Base-by-base conservation (phyloP, 2,888 invertebrate species). In the Cistogaster globosa region DNA sequence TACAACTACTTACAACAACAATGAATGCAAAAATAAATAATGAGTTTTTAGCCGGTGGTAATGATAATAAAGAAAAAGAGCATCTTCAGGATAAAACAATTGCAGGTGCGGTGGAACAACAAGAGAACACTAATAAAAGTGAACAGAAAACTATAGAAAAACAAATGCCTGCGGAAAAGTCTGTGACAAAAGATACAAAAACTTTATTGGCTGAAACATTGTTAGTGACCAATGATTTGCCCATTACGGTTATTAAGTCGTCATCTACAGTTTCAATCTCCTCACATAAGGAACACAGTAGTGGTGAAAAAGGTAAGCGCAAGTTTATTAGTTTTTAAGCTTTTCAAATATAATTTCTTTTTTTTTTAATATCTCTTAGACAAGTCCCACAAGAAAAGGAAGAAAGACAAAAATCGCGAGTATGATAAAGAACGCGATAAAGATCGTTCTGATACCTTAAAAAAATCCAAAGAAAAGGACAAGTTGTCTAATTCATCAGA, bases 301-400 rank as follows among this genome's bases (percentile, higher is more conserved):
- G 62, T 53, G 82, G 62, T 45, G 87, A 86, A 38, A 87, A 83
- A 86, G 86, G 82, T 82, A 68, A 60, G 2, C 55, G 5, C 0
- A 53, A 20, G 18, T 20, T 38, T 22, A 42, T 12, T 22, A 20
- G 1, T 18, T 48, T 22, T 36, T 12, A 32, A 32, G 6, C 6
- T 4, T 12, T 18, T 53, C 11, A 9, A 14, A 1, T 38, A 51
- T 18, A 20, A 51, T 38, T 78, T 55, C 4, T 51, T 36, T 55
- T 55, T 60, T 20, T 67, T 36, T 42, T 3, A 38, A 8, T 2
- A 2, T 26, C 36, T 69, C 87, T 79, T 83, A 81, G 90, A 91
- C 42, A 90, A 90, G 86, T 90, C 89, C 86, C 92, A 92, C 79
- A 92, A 92, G 82, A 92, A 92, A 87, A 92, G 92, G 88, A 92